Conservation (phyloP, 2,888 invertebrate species). For the Drosophila subsilvestris region DNA sequence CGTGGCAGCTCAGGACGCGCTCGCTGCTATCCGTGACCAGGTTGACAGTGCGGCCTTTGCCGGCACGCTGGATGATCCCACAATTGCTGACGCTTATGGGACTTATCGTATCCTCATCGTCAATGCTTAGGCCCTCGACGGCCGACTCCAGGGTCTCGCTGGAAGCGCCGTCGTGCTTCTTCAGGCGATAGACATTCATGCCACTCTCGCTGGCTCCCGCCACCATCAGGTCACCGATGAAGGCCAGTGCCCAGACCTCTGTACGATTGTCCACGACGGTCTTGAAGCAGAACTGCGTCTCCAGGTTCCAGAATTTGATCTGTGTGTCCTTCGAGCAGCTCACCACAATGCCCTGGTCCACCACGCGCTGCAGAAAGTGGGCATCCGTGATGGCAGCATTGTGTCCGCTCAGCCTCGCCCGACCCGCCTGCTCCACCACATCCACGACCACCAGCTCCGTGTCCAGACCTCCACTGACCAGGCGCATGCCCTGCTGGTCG, state of each 20-base stretch:
- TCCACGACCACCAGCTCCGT: slow-evolving; percentile 98
- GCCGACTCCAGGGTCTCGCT: slow-evolving; percentile 85
- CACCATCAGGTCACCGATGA: slow-evolving; percentile 92
- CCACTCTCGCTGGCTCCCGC: slow-evolving; percentile 94
- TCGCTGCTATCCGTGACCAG: slow-evolving; percentile 90
- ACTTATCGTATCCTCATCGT: slow-evolving; percentile 84
- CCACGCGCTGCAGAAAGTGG: slow-evolving; percentile 87
- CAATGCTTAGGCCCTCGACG: slow-evolving; percentile 81
- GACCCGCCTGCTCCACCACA: slow-evolving; percentile 94
- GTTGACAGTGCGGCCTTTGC: slow-evolving; percentile 91
- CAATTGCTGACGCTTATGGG: slow-evolving; percentile 90
- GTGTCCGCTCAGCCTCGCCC: slow-evolving; percentile 95
- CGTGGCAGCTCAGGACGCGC: slow-evolving; percentile 91
- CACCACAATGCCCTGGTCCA: slow-evolving; percentile 86
- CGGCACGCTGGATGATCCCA: slow-evolving; percentile 91
- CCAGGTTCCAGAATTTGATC: slow-evolving; percentile 98
- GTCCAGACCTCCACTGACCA: slow-evolving; percentile 95
- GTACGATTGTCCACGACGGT: slow-evolving; percentile 95
- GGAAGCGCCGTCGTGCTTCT: slow-evolving; percentile 82
- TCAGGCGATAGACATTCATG: slow-evolving; percentile 93
- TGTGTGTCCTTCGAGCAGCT: slow-evolving; percentile 96
- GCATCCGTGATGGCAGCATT: slow-evolving; percentile 94
- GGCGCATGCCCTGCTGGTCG: slow-evolving; percentile 91
- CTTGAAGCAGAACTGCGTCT: slow-evolving; percentile 97
- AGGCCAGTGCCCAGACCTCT: slow-evolving; percentile 94